Evolutionary conservation across 2,113 vertebrate species (phyloP).

Genomic region (Entosphenus tridentatus): DNA sequence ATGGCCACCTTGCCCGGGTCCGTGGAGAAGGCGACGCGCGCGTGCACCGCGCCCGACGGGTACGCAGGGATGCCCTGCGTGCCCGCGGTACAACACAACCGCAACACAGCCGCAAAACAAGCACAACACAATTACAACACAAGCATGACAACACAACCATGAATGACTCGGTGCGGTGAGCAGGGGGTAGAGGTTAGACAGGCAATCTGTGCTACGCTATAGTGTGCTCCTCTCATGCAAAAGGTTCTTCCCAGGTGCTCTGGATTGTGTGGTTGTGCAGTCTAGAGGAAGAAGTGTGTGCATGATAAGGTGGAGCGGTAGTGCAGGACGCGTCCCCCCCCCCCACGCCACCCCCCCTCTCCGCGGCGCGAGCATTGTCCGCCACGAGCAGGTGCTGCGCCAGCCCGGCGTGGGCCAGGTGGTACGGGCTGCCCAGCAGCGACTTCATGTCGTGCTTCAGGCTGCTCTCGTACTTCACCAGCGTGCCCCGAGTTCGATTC

Average conservation of each 20-base stretch:
- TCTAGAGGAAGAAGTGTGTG: no score
- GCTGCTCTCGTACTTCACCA: constrained; percentile 35
- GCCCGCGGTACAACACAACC: background rate
- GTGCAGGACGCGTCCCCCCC: constrained; percentile 18
- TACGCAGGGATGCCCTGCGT: constrained; percentile 1
- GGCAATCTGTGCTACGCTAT: no score
- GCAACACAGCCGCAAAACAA: no score
- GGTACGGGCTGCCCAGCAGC: constrained; percentile 64
- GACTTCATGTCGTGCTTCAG: constrained; percentile 94
- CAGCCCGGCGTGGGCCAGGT: constrained; percentile 40
- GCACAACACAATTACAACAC: no score
- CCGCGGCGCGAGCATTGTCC: constrained; percentile 35
- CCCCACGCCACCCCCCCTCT: constrained; percentile 21
- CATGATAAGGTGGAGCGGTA: no score
- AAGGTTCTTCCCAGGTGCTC: no score
- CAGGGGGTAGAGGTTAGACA: no score
- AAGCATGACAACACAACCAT: no score
- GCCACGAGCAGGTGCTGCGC: constrained; percentile 49
- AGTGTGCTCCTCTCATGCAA: no score
- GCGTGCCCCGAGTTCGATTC: no score
- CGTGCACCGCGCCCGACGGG: background rate
- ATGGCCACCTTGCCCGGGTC: constrained; percentile 57
- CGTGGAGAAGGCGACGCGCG: constrained; percentile 8
- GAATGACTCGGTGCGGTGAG: no score
- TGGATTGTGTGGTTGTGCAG: no score